Evolutionary conservation across 1,140 invertebrate genomes (phyloP).

Genomic region (Mizuhopecten yessoensis): DNA sequence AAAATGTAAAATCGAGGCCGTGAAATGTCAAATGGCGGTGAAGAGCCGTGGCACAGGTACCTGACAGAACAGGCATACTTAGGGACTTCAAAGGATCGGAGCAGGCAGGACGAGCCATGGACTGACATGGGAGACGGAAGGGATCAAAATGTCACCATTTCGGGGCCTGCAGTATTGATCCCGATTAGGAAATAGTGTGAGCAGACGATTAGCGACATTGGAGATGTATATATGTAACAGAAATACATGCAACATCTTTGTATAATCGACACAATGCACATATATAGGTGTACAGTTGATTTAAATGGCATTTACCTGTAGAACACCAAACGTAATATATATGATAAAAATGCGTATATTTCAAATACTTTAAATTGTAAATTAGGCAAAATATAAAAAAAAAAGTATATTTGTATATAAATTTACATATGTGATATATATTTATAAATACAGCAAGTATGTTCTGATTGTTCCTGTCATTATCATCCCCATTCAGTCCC

Average conservation of each 20-base stretch:
- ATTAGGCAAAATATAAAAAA: not conserved
- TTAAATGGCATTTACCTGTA: not conserved
- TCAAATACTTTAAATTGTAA: not conserved
- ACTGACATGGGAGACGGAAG: not conserved
- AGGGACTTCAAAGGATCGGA: not conserved
- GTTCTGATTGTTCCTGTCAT: not conserved
- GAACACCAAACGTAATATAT: not conserved
- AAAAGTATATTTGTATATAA: not conserved
- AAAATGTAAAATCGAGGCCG: not conserved
- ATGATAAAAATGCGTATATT: not conserved
- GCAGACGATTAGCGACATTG: not conserved
- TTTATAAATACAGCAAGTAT: not conserved
- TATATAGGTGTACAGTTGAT: not conserved
- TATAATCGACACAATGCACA: too few relatives aligned
- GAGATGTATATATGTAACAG: not conserved
- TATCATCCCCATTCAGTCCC: not conserved
- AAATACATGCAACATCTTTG: not conserved
- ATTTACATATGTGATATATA: not conserved
- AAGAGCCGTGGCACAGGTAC: not conserved
- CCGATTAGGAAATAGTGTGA: slow-evolving; percentile 25
- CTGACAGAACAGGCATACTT: not conserved
- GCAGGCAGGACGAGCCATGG: not conserved
- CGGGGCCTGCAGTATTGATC: not conserved
- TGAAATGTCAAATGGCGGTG: slow-evolving; percentile 22
- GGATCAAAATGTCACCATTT: slow-evolving; percentile 18